phyloP scores from a whole-genome alignment of 2,888 invertebrate species.

The Rhorus exstirpatorius region DNA sequence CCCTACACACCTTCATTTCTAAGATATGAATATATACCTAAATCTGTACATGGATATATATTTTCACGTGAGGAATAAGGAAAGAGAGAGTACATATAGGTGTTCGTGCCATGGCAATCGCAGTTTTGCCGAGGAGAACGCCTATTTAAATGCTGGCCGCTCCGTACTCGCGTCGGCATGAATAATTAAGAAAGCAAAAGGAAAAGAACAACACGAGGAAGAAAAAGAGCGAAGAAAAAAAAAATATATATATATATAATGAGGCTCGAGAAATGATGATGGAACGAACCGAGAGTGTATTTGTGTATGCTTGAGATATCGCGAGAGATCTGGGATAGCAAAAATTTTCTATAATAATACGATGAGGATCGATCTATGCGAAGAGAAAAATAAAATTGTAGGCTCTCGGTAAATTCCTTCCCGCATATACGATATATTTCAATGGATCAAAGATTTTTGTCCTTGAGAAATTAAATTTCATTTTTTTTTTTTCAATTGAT shows the following conservation, averaged over 20 bases:
- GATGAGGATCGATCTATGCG: neutral
- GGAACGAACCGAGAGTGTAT: constrained; percentile 44
- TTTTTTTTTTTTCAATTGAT: too few species aligned
- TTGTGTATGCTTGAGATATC: constrained; percentile 21
- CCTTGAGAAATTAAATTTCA: neutral
- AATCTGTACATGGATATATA: neutral
- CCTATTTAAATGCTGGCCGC: constrained; percentile 32
- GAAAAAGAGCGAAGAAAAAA: neutral
- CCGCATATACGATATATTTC: neutral
- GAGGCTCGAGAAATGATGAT: constrained; percentile 47
- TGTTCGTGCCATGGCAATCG: constrained; percentile 33
- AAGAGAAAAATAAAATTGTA: neutral
- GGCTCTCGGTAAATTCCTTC: neutral
- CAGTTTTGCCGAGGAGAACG: constrained; percentile 16
- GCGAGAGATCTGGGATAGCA: constrained; percentile 45
- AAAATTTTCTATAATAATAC: neutral
- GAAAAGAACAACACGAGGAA: neutral
- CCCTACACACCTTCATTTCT: neutral
- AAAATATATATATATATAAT: constrained; percentile 3
- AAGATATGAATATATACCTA: neutral
- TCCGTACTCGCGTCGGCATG: constrained; percentile 35
- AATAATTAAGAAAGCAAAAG: constrained; percentile 52
- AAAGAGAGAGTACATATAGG: neutral
- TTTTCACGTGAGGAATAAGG: neutral
- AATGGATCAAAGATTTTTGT: neutral